Evolutionary conservation across 2,113 vertebrate genomes (phyloP).

Genomic region (Mobula birostris): DNA sequence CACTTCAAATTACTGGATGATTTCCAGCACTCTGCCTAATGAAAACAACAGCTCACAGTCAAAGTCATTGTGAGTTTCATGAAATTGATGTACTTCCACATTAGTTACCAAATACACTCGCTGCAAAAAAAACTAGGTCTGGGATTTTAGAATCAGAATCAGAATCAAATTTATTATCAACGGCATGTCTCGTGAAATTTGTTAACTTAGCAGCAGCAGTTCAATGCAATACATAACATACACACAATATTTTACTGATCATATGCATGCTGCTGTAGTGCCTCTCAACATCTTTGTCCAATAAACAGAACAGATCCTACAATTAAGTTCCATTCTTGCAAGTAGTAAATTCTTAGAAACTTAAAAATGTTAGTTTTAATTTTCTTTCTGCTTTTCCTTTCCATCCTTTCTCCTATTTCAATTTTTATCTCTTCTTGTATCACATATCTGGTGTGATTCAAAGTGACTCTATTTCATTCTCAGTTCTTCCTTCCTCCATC

Average conservation of each 20-base stretch:
- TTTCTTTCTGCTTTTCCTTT: neutral
- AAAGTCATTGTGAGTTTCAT: neutral
- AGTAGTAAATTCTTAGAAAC: too few relatives aligned
- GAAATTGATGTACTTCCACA: neutral
- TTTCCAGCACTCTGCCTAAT: neutral
- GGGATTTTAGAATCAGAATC: neutral
- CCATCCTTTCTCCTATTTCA: neutral
- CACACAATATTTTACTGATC: neutral
- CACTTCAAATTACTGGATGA: neutral
- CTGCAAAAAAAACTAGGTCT: neutral
- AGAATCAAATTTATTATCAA: too few relatives aligned
- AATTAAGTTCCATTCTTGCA: too few relatives aligned
- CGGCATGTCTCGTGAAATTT: too few relatives aligned
- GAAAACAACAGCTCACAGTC: neutral
- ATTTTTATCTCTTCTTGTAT: neutral
- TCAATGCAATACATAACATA: too few relatives aligned
- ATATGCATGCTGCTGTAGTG: neutral
- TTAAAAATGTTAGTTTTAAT: neutral
- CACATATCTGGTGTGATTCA: neutral
- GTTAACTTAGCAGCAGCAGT: too few relatives aligned
- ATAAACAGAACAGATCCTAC: too few relatives aligned
- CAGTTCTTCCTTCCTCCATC: neutral
- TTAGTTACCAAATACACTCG: neutral
- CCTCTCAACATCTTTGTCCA: too few relatives aligned
- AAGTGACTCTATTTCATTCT: neutral